Evolutionary conservation across 2,888 invertebrate genomes (phyloP).

Genomic region (Lingula anatina): DNA sequence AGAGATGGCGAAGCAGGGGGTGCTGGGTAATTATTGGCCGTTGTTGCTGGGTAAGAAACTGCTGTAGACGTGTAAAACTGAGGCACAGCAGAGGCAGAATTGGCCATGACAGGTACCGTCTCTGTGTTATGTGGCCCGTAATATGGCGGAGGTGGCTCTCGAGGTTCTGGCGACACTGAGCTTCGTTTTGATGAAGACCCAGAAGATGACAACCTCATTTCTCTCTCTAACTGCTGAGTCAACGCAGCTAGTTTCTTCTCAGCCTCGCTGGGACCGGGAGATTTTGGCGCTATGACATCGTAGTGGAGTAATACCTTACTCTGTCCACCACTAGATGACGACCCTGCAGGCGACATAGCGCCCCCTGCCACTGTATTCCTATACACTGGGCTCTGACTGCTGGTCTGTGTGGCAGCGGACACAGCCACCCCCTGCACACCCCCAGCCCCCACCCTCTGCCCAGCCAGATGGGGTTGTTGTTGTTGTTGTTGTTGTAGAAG

Average conservation of each 20-base stretch:
- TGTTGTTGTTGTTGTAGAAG: no score
- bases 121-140: conserved; percentile 47
- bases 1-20: background rate
- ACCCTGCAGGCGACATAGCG: conserved; percentile 11
- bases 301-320: conserved; percentile 25
- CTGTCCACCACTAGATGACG: background rate
- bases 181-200: no score
- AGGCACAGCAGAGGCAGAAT: background rate
- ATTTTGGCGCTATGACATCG: conserved; percentile 30
- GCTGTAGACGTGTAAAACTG: background rate
- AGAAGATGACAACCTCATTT: conserved; percentile 7
- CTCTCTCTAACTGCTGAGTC: conserved; percentile 45
- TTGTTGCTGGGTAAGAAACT: background rate
- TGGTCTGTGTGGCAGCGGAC: no score
- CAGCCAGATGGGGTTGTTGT: background rate
- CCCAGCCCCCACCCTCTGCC: background rate
- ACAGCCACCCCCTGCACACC: background rate
- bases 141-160: conserved; percentile 45
- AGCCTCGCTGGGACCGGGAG: conserved; percentile 33
- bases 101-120: conserved; percentile 15
- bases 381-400: no score
- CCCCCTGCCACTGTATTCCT: no score
- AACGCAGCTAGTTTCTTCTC: conserved; percentile 45
- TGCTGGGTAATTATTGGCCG: background rate
- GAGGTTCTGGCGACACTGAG: conserved; percentile 16